Percentiles rank a stretch among this genome's conserved stretches.
phyloP scores from a whole-genome alignment of 2,797 vertebrate species.

The Pseudochromis fuscus region DNA sequence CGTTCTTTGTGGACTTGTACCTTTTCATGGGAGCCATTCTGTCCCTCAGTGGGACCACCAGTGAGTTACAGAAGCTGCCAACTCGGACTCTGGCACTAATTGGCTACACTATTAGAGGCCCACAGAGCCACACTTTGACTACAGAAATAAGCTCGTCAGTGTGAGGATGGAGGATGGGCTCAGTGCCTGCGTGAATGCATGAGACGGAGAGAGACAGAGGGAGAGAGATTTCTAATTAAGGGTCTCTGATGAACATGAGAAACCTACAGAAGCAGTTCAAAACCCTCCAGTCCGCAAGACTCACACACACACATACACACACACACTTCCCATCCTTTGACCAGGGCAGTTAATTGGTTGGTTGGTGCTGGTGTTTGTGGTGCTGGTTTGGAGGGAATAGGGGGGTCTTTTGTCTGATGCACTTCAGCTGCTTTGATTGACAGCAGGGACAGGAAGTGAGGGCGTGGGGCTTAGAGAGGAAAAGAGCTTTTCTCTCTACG shows the following conservation, averaged over 20 bases:
- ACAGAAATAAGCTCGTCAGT: conserved; percentile 73
- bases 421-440: conserved; percentile 77
- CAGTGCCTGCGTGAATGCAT: conserved; percentile 54
- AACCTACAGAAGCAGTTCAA: conserved; percentile 60
- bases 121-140: conserved; percentile 76
- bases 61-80: conserved; percentile 73
- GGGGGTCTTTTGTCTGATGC: conserved; percentile 71
- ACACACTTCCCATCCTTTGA: conserved; percentile 18
- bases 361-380: conserved; percentile 47
- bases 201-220: conserved; percentile 43
- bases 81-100: conserved; percentile 80
- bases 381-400: conserved; percentile 31
- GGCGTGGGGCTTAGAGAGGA: conserved; percentile 71
- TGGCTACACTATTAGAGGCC: conserved; percentile 74
- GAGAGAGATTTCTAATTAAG: conserved; percentile 73
- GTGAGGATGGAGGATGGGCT: conserved; percentile 67
- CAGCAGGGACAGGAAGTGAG: conserved; percentile 79
- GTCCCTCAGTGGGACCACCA: conserved; percentile 82
- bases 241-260: conserved; percentile 71
- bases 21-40: conserved; percentile 78
- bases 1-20: conserved; percentile 79
- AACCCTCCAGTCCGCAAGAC: conserved; percentile 38
- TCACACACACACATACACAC: conserved; percentile 19
- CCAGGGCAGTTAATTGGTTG: conserved; percentile 57
- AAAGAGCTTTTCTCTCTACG: conserved; percentile 76